phyloP scores from a whole-genome alignment of 2,888 invertebrate genomes.

The Clunio marinus region DNA sequence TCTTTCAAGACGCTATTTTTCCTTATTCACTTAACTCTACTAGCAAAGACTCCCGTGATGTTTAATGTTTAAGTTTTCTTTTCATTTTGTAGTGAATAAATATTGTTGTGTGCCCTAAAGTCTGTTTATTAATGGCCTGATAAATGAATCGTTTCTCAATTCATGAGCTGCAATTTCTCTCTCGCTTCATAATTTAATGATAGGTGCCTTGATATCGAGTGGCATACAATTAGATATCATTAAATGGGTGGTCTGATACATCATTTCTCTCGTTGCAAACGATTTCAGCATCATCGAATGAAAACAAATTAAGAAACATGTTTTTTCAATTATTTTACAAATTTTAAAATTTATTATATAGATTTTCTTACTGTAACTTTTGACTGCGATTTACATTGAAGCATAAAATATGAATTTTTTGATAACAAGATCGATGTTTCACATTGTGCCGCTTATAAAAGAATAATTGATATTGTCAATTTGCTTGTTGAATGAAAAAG shows the following conservation, averaged over 20 bases:
- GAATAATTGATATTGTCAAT: too few relatives aligned
- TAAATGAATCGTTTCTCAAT: constrained; percentile 11
- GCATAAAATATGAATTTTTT: constrained; percentile 19
- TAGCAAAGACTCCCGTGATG: not conserved
- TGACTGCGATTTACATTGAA: not conserved
- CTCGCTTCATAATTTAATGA: constrained; percentile 20
- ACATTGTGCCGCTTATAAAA: too few relatives aligned
- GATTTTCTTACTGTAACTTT: constrained; percentile 17
- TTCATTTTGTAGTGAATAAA: not conserved
- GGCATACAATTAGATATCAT: constrained; percentile 37
- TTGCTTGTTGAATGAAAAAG: too few relatives aligned
- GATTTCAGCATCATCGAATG: not conserved
- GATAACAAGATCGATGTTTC: constrained; percentile 21
- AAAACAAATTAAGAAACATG: not conserved
- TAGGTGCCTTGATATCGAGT: constrained; percentile 37
- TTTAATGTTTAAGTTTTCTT: too few relatives aligned
- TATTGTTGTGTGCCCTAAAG: too few relatives aligned
- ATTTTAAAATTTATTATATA: constrained; percentile 33
- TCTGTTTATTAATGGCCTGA: not conserved
- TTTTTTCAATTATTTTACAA: constrained; percentile 28
- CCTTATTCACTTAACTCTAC: not conserved
- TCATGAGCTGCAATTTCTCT: constrained; percentile 4
- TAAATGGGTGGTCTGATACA: constrained; percentile 37
- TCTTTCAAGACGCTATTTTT: not conserved
- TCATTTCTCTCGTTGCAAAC: constrained; percentile 35